phyloP scores from a whole-genome alignment of 2,113 vertebrate genomes.

The Pantherophis guttatus region DNA sequence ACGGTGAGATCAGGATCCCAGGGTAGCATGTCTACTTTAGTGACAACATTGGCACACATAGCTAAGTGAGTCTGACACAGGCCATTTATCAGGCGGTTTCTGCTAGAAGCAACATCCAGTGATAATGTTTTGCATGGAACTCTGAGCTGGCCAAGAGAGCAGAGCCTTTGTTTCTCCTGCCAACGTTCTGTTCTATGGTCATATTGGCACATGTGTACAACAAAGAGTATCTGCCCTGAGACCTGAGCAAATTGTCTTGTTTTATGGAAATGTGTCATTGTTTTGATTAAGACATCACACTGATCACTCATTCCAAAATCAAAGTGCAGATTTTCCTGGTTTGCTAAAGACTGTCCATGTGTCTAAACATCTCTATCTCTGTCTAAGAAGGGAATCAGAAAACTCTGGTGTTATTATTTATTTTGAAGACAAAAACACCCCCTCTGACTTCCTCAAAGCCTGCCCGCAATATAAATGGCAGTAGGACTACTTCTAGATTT shows the following conservation, averaged over 20 bases:
- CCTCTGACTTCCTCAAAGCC: background rate
- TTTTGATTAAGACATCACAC: background rate
- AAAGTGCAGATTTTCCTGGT: background rate
- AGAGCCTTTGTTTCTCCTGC: background rate
- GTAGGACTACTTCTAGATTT: background rate
- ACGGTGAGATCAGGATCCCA: background rate
- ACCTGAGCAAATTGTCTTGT: background rate
- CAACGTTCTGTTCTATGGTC: background rate
- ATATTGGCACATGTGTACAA: background rate
- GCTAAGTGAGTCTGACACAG: conserved; percentile 15
- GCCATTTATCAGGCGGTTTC: conserved; percentile 16
- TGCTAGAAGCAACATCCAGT: background rate
- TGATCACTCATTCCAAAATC: background rate
- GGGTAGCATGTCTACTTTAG: background rate
- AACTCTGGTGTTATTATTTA: background rate
- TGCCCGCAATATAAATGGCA: background rate
- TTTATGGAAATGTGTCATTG: background rate
- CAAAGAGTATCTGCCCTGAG: background rate
- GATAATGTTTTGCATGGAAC: background rate
- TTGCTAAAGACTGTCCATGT: background rate
- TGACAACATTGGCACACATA: background rate
- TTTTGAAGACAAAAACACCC: conserved; percentile 2
- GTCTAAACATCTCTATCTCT: background rate
- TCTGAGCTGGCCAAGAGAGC: background rate
- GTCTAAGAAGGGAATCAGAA: background rate